These are phyloP conservation scores for Morone saxatilis DNA, from an alignment of 2,113 vertebrate genomes.

Conservation along the genomic window DNA sequence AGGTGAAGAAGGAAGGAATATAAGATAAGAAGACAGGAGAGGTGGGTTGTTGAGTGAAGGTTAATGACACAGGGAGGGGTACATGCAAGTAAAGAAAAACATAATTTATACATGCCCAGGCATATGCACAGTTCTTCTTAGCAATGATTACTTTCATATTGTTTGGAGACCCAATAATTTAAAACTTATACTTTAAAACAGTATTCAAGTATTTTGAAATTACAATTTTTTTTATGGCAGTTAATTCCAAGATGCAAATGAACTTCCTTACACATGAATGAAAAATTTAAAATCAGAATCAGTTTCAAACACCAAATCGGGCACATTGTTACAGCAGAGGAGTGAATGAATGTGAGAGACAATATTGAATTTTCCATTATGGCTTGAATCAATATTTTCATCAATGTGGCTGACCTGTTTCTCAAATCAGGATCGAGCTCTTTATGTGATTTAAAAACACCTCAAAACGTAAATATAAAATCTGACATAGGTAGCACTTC, in stretches of 20 bases:
- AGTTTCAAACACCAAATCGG: neutral
- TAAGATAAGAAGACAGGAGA: neutral
- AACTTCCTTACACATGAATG: neutral
- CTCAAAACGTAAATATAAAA: neutral
- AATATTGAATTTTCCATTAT: constrained; percentile 37
- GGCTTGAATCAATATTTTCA: constrained; percentile 41
- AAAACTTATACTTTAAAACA: too few relatives aligned
- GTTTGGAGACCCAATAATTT: neutral
- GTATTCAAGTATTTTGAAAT: too few relatives aligned
- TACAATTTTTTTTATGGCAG: neutral
- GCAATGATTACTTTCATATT: neutral
- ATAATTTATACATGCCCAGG: neutral
- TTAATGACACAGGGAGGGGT: constrained; percentile 3
- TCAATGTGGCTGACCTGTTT: constrained; percentile 35
- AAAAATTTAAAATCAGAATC: neutral
- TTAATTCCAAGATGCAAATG: neutral
- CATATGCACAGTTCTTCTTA: neutral
- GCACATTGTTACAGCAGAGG: neutral
- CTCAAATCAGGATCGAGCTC: neutral
- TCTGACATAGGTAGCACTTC: neutral
- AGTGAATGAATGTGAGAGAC: constrained; percentile 9
- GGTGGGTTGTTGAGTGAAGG: constrained; percentile 6
- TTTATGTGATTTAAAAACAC: neutral
- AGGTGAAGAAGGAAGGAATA: neutral
- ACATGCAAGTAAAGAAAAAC: neutral